Evolutionary conservation across 2,113 vertebrate species (phyloP).

Genomic region (Paramormyrops kingsleyae): DNA sequence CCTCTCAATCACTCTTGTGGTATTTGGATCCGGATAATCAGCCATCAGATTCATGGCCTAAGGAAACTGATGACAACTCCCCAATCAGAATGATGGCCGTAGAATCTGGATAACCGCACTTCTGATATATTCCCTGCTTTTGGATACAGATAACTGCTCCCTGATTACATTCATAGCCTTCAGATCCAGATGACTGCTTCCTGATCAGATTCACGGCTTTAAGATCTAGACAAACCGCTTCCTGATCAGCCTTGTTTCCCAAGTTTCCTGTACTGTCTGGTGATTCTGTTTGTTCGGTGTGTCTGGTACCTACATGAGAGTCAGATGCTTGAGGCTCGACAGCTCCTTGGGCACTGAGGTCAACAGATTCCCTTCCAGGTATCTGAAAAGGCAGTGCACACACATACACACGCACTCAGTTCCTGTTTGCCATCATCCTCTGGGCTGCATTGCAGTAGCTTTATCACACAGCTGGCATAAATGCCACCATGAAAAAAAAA

Average conservation of each 20-base stretch:
- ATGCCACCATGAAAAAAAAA: not conserved
- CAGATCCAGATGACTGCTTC: not conserved
- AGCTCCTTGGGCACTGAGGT: conserved; percentile 85
- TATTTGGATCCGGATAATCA: not conserved
- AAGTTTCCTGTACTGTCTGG: not conserved
- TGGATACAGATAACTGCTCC: not conserved
- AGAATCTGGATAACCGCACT: not conserved
- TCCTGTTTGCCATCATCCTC: conserved; percentile 11
- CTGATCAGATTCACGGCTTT: not conserved
- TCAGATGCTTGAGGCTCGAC: conserved; percentile 75
- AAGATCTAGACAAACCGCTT: not conserved
- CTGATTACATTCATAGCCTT: not conserved
- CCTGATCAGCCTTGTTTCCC: not conserved
- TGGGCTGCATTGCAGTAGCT: not conserved
- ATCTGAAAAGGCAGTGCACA: conserved; percentile 62
- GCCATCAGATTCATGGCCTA: not conserved
- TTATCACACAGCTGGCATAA: not conserved
- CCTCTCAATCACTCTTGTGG: not conserved
- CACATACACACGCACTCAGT: not conserved
- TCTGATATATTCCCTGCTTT: not conserved
- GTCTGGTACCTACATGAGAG: conserved; percentile 67
- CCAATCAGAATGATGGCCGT: not conserved
- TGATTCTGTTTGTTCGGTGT: not conserved
- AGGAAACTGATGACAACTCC: not conserved
- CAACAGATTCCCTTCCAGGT: conserved; percentile 92